Base-by-base conservation (phyloP, 1,140 invertebrate species). In the Copidosoma floridanum region DNA sequence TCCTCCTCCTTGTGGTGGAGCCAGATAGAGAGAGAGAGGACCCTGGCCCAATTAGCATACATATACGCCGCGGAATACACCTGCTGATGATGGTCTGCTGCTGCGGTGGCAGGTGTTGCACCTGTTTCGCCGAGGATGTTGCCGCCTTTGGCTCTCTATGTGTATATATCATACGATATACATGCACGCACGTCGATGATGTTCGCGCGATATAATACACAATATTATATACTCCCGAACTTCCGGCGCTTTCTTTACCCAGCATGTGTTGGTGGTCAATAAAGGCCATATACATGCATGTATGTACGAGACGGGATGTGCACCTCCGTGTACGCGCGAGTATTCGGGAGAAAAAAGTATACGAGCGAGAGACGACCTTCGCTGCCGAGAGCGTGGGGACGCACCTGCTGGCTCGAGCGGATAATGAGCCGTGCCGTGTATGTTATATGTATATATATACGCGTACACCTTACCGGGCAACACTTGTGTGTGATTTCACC, bases 21-120 rank as follows among this genome's bases (percentile, higher is more conserved):
- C n/a, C n/a, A n/a, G n/a, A n/a, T n/a, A n/a, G 7, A 62, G 64
- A 72, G 68, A 69, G 72, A 69, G 73, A 76, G 52, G 43, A 75
- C 73, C 73, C 65, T 73, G 72, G 71, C 70, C 75, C 76, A 79
- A 79, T 79, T 79, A 79, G 77, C 77, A 77, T 78, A 77, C 74
- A 69, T 63, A 63, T 61, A 32, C 71, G 68, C 68, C 69, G 73
- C 71, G 74, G 53, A 74, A 76, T 78, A 75, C 76, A 78, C 76
- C 77, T 79, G 77, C 75, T 71, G 64, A 54, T 79, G 77, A 74
- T 70, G 64, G 54, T 65, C 44, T 20, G 50, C 57, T 64, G 57
- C 60, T 54, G 59, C 61, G 47, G 51, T 63, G 21, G 68, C 64
- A 72, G 71, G 69, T 72, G 71, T 65, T 63, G 67, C 72, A 72